Evolutionary conservation across 2,797 vertebrate species (phyloP).

Genomic region (Circus cinereus): DNA sequence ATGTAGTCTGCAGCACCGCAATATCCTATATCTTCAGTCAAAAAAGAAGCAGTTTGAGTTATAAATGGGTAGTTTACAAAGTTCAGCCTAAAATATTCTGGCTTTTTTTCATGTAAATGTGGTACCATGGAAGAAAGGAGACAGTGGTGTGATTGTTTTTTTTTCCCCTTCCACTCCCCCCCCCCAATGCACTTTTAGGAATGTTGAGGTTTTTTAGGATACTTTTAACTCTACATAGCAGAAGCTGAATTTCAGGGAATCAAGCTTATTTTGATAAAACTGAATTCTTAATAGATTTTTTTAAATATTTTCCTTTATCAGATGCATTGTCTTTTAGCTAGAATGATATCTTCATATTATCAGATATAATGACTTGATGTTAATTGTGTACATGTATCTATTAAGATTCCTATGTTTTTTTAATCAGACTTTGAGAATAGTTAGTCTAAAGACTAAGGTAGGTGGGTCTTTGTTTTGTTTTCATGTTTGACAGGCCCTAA

Average conservation of each 20-base stretch:
- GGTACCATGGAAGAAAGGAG: not conserved
- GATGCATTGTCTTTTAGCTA: not conserved
- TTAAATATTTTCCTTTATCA: not conserved
- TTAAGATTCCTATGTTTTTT: not conserved
- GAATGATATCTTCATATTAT: not conserved
- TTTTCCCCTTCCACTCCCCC: not conserved
- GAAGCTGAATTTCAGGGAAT: not conserved
- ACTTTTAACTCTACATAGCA: not conserved
- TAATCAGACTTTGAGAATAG: not conserved
- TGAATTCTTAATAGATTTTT: not conserved
- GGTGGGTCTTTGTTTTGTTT: not conserved
- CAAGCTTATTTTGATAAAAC: not conserved
- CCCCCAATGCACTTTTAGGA: not conserved
- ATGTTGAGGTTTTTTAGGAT: not conserved
- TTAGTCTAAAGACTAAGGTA: not conserved
- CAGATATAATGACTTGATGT: not conserved
- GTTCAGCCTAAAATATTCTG: not conserved
- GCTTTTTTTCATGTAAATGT: not conserved
- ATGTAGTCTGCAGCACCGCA: not conserved
- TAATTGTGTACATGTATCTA: not conserved
- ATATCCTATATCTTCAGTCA: not conserved
- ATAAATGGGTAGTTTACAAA: not conserved
- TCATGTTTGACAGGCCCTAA: not conserved
- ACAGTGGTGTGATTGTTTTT: not conserved
- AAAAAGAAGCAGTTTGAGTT: not conserved